A percentile compares a stretch with the other conserved stretches of the same genome.
Evolutionary conservation across 2,113 vertebrate species (phyloP).

Genomic region (Charina bottae): DNA sequence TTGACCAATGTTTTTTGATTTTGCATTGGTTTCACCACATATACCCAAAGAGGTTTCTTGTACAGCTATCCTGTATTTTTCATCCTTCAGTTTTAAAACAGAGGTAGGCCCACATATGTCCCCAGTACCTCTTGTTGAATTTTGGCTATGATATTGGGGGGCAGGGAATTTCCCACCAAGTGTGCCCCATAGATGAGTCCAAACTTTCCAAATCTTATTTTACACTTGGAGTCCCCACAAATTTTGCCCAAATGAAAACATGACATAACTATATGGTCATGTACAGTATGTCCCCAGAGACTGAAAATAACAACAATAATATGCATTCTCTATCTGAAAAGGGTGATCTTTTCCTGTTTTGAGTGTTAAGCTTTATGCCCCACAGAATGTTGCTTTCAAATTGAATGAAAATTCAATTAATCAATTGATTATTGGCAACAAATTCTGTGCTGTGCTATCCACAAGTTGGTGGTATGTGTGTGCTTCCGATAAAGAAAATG

Average conservation of each 20-base stretch:
- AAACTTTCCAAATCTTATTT: no score
- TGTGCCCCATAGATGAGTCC: no score
- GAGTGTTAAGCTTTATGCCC: conserved; percentile 8
- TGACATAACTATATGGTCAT: no score
- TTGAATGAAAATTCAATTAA: background rate
- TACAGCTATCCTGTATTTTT: background rate
- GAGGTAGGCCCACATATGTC: no score
- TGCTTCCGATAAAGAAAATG: conserved; percentile 20
- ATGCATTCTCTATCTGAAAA: no score
- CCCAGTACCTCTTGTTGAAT: no score
- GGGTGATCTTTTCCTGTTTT: background rate
- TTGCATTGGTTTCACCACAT: background rate
- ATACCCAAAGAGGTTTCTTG: background rate
- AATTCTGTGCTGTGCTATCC: background rate
- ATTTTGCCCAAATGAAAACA: no score
- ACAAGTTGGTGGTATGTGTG: background rate
- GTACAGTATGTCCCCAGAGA: no score
- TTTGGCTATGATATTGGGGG: no score
- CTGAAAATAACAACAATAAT: no score
- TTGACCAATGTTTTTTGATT: background rate
- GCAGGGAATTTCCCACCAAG: no score
- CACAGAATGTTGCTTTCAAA: background rate
- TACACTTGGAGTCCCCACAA: no score
- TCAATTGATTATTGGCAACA: background rate
- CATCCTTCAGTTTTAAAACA: background rate